These are phyloP conservation scores for Drosophila kuntzei DNA, from an alignment of 2,888 invertebrate species.

Conservation along the genomic window DNA sequence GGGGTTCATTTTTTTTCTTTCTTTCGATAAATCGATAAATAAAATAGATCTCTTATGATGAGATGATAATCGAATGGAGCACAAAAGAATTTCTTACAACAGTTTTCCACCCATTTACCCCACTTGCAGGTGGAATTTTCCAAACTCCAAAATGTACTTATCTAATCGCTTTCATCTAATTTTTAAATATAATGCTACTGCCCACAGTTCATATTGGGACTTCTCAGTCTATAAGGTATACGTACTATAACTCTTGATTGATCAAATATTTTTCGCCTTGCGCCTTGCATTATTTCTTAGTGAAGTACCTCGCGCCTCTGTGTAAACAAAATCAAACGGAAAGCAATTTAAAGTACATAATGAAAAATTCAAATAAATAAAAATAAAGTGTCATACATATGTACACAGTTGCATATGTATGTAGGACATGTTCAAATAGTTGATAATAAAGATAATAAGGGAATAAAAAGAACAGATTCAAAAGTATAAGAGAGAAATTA, in stretches of 20 bases:
- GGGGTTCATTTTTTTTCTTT: neutral
- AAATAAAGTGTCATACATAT: constrained; percentile 11
- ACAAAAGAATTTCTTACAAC: constrained; percentile 1
- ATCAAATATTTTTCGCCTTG: constrained; percentile 37
- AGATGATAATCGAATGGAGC: constrained; percentile 1
- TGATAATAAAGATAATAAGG: constrained; percentile 23
- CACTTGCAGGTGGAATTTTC: neutral
- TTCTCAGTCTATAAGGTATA: constrained; percentile 1
- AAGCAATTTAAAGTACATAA: constrained; percentile 63
- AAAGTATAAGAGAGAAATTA: constrained; percentile 24
- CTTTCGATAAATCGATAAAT: neutral
- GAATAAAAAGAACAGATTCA: neutral
- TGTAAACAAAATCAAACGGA: constrained; percentile 61
- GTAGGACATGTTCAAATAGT: constrained; percentile 34
- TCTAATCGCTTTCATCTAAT: constrained; percentile 3
- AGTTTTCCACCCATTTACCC: constrained; percentile 5
- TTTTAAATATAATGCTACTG: constrained; percentile 8
- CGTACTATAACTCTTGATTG: constrained; percentile 2
- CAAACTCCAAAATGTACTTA: neutral
- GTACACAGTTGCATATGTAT: constrained; percentile 2
- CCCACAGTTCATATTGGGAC: constrained; percentile 4
- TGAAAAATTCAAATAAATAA: constrained; percentile 1
- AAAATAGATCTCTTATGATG: neutral
- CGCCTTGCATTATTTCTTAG: constrained; percentile 38
- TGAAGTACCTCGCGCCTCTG: constrained; percentile 50